Base-by-base conservation (phyloP, 2,797 vertebrate genomes). In the Gephyroberyx darwinii region DNA sequence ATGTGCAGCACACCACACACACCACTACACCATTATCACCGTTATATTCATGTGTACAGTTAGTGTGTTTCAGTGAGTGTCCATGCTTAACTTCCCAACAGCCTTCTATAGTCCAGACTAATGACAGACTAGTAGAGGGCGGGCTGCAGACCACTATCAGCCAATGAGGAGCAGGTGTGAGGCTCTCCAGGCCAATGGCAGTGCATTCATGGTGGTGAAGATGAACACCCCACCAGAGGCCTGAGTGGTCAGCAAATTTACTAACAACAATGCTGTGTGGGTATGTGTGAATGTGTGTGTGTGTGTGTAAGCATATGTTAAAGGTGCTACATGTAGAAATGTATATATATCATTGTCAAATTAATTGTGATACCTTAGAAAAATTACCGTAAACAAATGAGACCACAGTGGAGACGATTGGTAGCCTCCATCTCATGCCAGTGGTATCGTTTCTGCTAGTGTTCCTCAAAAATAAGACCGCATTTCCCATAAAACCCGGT, bases 251-350 rank as follows among this genome's bases (percentile, higher is more conserved):
- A 70, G 81, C 57, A 67, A 35, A 89, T 92, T 92, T 93, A 93
- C 91, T 93, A 93, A 93, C 91, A 93, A 93, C 58, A 75, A 83
- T 72, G 89, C 88, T 78, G 67, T 74, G 17, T 80, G 62, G 43
- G 43, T 16, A n/a, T 65, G 17, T 41, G 33, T 35, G 45, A n/a
- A n/a, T 65, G 1, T 14, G 14, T 47, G 47, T 82, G 71, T 71
- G 52, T 52, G 61, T 47, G 62, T 62, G 2, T 33, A 13, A 51
- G n/a, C 22, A 56, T 67, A 22, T 70, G 58, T 56, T 54, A 16
- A 30, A 7, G 20, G 16, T 37, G 35, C 8, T 16, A 17, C 4
- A 31, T 35, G 43, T 6, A 16, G 31, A 6, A 37, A 20, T 64
- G 51, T 62, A 35, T 10, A 4, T 31, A 13, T 45, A 41, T 41